A percentile compares a stretch with the other conserved stretches of the same genome.
phyloP scores from a whole-genome alignment of 2,113 vertebrate species.

The Lutjanus erythropterus region DNA sequence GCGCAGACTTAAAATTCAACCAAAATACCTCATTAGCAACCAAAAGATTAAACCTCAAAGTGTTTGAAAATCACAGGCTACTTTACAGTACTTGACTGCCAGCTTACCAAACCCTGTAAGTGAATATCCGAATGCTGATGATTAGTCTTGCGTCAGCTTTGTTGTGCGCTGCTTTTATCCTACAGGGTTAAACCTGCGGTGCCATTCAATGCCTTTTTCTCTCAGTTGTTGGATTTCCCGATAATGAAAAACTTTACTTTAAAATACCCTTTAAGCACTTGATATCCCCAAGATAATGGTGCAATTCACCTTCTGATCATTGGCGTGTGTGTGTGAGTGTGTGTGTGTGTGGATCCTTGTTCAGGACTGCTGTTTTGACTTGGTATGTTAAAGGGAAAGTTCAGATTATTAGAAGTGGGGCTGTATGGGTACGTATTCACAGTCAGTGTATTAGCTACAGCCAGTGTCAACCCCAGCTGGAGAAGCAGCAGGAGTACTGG shows the following conservation, averaged over 20 bases:
- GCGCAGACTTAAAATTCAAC: constrained; percentile 52
- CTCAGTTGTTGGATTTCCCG: constrained; percentile 22
- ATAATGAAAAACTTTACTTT: constrained; percentile 38
- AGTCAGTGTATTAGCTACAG: no score
- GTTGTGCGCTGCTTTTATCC: constrained; percentile 28
- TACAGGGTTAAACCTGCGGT: constrained; percentile 26
- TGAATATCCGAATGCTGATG: constrained; percentile 19
- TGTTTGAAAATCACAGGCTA: constrained; percentile 62
- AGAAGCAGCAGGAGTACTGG: no score
- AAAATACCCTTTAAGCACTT: constrained; percentile 40
- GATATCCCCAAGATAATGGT: constrained; percentile 21
- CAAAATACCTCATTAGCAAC: constrained; percentile 71
- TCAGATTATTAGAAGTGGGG: no score
- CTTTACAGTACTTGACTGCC: constrained; percentile 43
- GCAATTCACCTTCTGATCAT: constrained; percentile 5
- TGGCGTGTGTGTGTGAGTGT: not conserved
- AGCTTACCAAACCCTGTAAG: constrained; percentile 45
- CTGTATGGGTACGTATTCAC: no score
- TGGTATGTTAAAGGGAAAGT: no score
- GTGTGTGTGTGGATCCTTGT: not conserved
- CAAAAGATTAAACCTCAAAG: constrained; percentile 72
- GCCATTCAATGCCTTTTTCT: not conserved
- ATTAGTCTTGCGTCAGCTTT: constrained; percentile 45
- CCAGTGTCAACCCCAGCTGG: no score
- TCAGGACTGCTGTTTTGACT: constrained; percentile 2